phyloP scores from a whole-genome alignment of 1,140 invertebrate species.

The Frieseomelitta varia region DNA sequence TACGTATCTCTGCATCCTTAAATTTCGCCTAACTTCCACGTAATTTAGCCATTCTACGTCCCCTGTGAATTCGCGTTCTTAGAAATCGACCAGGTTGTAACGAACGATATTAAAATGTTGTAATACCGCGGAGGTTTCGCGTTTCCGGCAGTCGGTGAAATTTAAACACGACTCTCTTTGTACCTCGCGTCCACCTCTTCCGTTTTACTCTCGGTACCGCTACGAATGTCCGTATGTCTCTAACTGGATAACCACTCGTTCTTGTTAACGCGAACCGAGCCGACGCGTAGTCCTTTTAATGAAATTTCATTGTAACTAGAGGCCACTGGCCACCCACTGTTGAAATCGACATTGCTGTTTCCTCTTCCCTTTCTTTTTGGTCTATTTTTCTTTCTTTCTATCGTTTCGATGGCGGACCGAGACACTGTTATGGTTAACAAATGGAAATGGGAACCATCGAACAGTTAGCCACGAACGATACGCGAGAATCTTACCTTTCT shows the following conservation, averaged over 20 bases:
- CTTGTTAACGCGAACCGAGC: constrained; percentile 4
- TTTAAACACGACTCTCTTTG: constrained; percentile 35
- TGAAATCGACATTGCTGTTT: constrained; percentile 11
- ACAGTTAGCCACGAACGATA: constrained; percentile 8
- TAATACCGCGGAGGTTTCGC: background rate
- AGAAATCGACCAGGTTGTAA: constrained; percentile 3
- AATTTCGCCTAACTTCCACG: too few species aligned
- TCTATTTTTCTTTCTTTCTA: background rate
- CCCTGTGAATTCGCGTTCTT: background rate
- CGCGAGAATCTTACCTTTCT: background rate
- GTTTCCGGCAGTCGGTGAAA: constrained; percentile 37
- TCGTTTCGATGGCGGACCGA: too few species aligned
- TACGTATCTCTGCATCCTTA: too few species aligned
- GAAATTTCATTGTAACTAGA: constrained; percentile 39
- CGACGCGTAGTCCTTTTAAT: constrained; percentile 16
- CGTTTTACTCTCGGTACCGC: background rate
- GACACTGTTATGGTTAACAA: background rate
- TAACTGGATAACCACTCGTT: constrained; percentile 37
- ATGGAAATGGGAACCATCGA: constrained; percentile 4
- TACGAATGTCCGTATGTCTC: background rate
- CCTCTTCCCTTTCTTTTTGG: too few species aligned
- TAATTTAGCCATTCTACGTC: too few species aligned
- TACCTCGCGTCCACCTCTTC: background rate
- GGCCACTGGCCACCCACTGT: too few species aligned
- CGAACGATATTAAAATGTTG: constrained; percentile 26